Evolutionary conservation across 2,888 invertebrate species (phyloP), one percentile per base, ranked within the genome.

Genomic region (Elysia crispata): DNA sequence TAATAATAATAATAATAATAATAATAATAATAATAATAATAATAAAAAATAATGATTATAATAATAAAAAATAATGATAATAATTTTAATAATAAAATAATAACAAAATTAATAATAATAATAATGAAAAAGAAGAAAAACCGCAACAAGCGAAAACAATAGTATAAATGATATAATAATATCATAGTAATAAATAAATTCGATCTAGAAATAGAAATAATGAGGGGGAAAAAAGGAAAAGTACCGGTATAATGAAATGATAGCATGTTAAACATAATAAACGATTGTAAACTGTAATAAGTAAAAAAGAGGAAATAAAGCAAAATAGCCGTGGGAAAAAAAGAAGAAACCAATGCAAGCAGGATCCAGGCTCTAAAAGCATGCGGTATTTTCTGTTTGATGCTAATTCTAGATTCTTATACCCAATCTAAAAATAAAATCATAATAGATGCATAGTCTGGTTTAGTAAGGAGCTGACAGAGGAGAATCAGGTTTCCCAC

Each of bases 1-100:
- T 28, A 66, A 66, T 66, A 66, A 66, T 60, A 13, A 60, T 60
- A 60, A 60, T 60, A 60, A 60, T 60, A 60, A 60, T 60, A 41
- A 41, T 41, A 41, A 6, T 41, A 11, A 41, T 41, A 11, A 41
- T 41, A 11, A 41, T 41, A 41, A 41, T 41, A 11, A 41, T 41
- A 11, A 41, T 41, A 41, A 11, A 60, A 60, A 8, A 60, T 20
- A 60, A 60, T 60, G 15, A 23, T 20, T 5, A 60, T 60, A 60
- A 60, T 60, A 60, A 60, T 60, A 60, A 60, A 15, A 8, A 60
- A 23, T 60, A 60, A 60, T 60, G 15, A 60, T 60, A 60, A 60
- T 60, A 60, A 60, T 60, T 8, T 8, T 60, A 60, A 60, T 60
- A 60, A 60, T 60, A 66, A 66, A 66, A 66, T 23, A 66, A 23